Evolutionary conservation across 1,140 invertebrate species (phyloP).

Genomic region (Drosophila willistoni): DNA sequence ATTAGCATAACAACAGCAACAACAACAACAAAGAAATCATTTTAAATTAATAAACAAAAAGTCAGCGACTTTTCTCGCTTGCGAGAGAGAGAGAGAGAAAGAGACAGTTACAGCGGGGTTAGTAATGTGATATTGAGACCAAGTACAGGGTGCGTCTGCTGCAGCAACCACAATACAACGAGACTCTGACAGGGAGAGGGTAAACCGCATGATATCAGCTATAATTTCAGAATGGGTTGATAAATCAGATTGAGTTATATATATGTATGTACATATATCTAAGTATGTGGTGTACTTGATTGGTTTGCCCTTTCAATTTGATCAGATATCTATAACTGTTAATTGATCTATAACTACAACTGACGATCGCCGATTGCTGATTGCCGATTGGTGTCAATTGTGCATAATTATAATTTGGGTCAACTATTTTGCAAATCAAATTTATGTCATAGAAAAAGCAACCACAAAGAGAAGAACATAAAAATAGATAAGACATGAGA

Average conservation of each 20-base stretch:
- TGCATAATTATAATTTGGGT: constrained; percentile 44
- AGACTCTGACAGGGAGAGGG: constrained; percentile 12
- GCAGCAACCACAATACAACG: constrained; percentile 34
- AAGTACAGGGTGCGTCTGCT: constrained; percentile 55
- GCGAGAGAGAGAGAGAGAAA: neutral
- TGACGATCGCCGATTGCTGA: no score
- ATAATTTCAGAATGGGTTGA: constrained; percentile 40
- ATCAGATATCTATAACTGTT: constrained; percentile 42
- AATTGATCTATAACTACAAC: constrained; percentile 39
- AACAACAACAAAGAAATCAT: constrained; percentile 20
- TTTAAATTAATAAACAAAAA: constrained; percentile 64
- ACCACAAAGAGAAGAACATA: neutral
- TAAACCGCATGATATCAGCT: constrained; percentile 53
- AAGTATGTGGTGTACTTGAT: constrained; percentile 25
- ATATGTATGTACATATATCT: neutral
- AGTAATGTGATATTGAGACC: constrained; percentile 67
- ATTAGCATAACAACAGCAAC: constrained; percentile 42
- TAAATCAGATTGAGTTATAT: constrained; percentile 21
- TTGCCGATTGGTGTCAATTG: constrained; percentile 17
- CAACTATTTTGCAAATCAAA: constrained; percentile 62
- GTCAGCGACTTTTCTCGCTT: constrained; percentile 41
- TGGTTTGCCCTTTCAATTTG: constrained; percentile 23
- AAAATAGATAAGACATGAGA: constrained; percentile 6
- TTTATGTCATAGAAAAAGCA: constrained; percentile 20
- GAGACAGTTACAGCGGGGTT: no score